Evolutionary conservation across 2,888 invertebrate genomes (phyloP), one percentile per base, ranked within the genome.

Genomic region (Panzeria rudis): DNA sequence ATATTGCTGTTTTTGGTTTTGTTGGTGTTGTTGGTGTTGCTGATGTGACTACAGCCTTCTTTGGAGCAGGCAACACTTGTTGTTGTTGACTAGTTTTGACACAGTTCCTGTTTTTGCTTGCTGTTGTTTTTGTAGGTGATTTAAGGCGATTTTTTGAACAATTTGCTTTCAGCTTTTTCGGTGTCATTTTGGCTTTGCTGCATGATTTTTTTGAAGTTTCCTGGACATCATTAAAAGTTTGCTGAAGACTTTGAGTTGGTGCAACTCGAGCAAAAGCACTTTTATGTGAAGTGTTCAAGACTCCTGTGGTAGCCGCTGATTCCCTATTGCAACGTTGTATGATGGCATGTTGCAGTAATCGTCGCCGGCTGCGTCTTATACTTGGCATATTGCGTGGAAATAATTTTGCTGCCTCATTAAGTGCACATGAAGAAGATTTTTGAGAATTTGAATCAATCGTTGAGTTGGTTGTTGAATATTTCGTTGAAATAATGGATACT

Each of bases 321-420:
- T 25, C 86, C 76, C 52, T 86, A 17, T 17, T 17, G 79, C 52
- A 35, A 79, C 76, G 20, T 17, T 86, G 88, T 23, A 25, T 54
- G 35, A 20, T 87, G 86, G 3, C 78, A 76, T 32, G 75, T 32
- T 87, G 88, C 61, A 73, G 82, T 47, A 85, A 83, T 3, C 91
- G 87, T 0, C 88, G 82, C 15, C 92, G 91, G 83, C 92, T 92
- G 20, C 92, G 88, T 9, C 92, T 87, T 52, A 92, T 91, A 87
- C 92, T 92, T 54, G 92, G 91, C 92, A 92, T 92, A 84, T 91
- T 92, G 44, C 91, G 89, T 56, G 92, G 92, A 87, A 92, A 92
- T 69, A 91, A 86, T 87, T 90, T 91, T 71, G 91, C 88, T 17
- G 84, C 87, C 82, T 91, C 91, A 81, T 88, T 88, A 84, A 89